A percentile compares a stretch with the other conserved stretches of the same genome.
Evolutionary conservation across 2,113 vertebrate species (phyloP).

Genomic region (Plotosus lineatus): DNA sequence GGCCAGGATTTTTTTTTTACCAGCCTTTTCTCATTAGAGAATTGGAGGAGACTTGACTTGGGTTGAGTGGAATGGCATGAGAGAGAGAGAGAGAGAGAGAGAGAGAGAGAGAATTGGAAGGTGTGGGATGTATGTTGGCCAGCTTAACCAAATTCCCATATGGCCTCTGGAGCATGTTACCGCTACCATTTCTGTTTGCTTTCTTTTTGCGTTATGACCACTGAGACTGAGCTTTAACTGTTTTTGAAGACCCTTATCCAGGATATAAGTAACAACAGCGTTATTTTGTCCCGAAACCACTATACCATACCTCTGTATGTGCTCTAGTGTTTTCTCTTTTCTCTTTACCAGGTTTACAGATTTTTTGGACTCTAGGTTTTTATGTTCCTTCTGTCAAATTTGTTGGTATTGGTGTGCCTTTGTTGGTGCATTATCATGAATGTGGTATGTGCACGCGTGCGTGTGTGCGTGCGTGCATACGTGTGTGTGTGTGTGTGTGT

Average conservation of each 20-base stretch:
- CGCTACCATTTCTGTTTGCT: conserved; percentile 45
- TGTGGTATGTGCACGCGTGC: neutral
- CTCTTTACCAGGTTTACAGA: conserved; percentile 7
- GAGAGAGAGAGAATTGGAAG: conserved; percentile 33
- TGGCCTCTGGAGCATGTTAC: conserved; percentile 50
- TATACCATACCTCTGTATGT: neutral
- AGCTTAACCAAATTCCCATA: conserved; percentile 48
- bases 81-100: conserved; percentile 37
- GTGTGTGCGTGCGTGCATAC: conserved; percentile 12
- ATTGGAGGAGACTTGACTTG: conserved; percentile 62
- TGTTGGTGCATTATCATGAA: neutral
- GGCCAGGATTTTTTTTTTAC: conserved; percentile 79
- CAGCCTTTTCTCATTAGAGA: conserved; percentile 89
- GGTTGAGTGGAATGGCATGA: conserved; percentile 80
- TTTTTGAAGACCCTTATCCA: conserved; percentile 2
- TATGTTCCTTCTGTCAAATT: neutral
- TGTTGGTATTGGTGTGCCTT: conserved; percentile 5
- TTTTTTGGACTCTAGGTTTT: neutral
- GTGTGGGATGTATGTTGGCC: conserved; percentile 50
- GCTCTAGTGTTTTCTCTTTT: neutral
- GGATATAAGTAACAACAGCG: conserved; percentile 7
- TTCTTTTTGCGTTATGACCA: conserved; percentile 54
- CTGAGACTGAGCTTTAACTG: conserved; percentile 46
- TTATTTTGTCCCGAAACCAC: neutral
- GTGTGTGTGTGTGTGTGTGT: neutral